Base-by-base conservation (phyloP, 2,888 invertebrate genomes). In the Resseliella maxima region DNA sequence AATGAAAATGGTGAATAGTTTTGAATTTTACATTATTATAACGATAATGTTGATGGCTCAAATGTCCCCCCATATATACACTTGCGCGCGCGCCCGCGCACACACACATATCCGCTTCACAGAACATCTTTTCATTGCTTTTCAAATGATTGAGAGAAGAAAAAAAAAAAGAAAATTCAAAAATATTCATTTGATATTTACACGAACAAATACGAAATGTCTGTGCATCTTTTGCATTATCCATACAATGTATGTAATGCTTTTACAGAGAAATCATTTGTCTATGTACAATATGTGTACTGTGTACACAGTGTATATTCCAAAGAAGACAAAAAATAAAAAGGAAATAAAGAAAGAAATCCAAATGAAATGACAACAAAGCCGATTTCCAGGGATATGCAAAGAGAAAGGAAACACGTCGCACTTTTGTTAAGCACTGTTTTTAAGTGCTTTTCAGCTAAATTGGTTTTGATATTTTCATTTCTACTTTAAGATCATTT, bases 11-110 rank as follows among this genome's bases (percentile, higher is more conserved):
- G 72, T n/a, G 35, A 72, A 72, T 72, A 72, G 31, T 72, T 72
- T 72, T 72, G 31, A 72, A 72, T 72, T 72, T 72, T 72, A 72
- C 72, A 72, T 72, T 72, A 72, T 72, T 72, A 72, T 72, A 18
- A 35, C 72, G 31, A 72, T 72, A 72, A 31, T 31, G 10, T 35
- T 31, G 72, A 72, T 72, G 31, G 72, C 18, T 72, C 1, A 72
- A 72, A 72, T 72, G 72, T 72, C 72, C 72, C 46, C 46, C 46
- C 46, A 50, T 50, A 50, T 41, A 41, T 8, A 41, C 59, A 27
- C 24, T 5, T 3, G 24, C 59, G 15, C 59, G 5, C 31, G 31
- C 31, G 31, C 31, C 46, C 72, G 72, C 35, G n/a, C 24, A 27
- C 24, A 59, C 59, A 27, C 59, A 24, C 31, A 72, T 72, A 31